Percentiles rank a stretch among this genome's conserved stretches.
Conservation (phyloP, 2,888 invertebrate genomes). For the Nomada ruficornis region DNA sequence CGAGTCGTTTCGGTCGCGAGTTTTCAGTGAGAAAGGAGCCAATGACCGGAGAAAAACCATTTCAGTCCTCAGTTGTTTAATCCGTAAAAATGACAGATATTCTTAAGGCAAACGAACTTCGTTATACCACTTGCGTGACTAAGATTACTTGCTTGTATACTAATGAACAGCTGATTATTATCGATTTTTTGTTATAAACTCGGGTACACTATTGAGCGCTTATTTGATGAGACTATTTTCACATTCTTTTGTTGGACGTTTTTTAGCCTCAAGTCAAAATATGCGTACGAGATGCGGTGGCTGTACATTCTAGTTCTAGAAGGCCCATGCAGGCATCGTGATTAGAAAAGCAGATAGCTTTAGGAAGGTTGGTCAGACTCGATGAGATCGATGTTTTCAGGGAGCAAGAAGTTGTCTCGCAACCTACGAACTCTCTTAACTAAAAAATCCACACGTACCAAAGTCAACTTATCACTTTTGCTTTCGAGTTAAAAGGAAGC, state of each 20-base stretch:
- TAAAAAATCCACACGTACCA: too few relatives aligned
- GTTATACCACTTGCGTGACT: too few relatives aligned
- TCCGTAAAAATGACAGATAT: too few relatives aligned
- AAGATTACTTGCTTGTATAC: too few relatives aligned
- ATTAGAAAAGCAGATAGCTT: slow-evolving; percentile 7
- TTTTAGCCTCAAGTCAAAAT: neutral
- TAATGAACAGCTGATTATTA: too few relatives aligned
- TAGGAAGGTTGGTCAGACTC: slow-evolving; percentile 13
- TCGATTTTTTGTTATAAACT: too few relatives aligned
- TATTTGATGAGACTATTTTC: too few relatives aligned
- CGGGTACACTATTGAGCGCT: too few relatives aligned
- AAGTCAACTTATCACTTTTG: too few relatives aligned
- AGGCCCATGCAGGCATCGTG: too few relatives aligned
- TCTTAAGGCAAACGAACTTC: too few relatives aligned
- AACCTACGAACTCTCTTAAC: neutral
- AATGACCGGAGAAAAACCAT: slow-evolving; percentile 11
- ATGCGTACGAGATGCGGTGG: neutral
- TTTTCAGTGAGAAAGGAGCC: slow-evolving; percentile 30
- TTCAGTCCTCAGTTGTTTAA: slow-evolving; percentile 1
- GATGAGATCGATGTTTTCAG: neutral
- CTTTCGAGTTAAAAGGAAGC: too few relatives aligned
- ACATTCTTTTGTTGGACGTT: neutral
- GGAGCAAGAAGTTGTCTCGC: slow-evolving; percentile 3
- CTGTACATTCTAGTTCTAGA: neutral
- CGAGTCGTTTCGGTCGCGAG: neutral